Conservation (phyloP, 1,140 invertebrate species). For the Zaprionus vittiger region DNA sequence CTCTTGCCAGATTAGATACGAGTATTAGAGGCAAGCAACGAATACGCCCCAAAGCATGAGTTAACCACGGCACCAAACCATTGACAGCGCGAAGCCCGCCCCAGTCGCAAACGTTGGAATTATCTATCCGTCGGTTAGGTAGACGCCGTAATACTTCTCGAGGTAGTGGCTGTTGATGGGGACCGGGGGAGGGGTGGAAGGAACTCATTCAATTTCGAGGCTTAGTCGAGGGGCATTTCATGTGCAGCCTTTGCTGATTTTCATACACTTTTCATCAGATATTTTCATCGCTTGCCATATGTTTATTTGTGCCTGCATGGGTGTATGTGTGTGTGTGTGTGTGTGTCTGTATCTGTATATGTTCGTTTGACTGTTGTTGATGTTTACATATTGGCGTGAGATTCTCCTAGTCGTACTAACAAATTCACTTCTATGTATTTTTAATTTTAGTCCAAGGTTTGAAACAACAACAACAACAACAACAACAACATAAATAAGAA, state of each 20-base stretch:
- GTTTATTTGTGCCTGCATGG: constrained; percentile 15
- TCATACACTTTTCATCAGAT: neutral
- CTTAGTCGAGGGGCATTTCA: neutral
- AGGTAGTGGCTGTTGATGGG: too few relatives aligned
- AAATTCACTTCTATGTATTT: constrained; percentile 70
- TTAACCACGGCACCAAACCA: neutral
- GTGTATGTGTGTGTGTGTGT: constrained; percentile 14
- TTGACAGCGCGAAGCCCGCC: neutral
- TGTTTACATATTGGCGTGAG: constrained; percentile 72
- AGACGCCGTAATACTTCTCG: neutral
- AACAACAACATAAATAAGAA: constrained; percentile 18
- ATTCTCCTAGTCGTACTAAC: constrained; percentile 61
- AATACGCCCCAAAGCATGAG: constrained; percentile 35
- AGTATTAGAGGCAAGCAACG: constrained; percentile 34
- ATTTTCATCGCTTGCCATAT: constrained; percentile 10
- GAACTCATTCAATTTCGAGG: neutral
- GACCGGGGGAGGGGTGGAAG: too few relatives aligned
- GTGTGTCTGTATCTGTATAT: constrained; percentile 18
- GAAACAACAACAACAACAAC: constrained; percentile 65
- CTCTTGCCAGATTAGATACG: constrained; percentile 61
- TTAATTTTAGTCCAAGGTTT: constrained; percentile 84
- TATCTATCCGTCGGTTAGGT: neutral
- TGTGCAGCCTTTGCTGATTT: neutral
- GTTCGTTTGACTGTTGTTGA: neutral
- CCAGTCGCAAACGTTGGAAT: constrained; percentile 1